phyloP scores from a whole-genome alignment of 1,140 invertebrate genomes.

The Drosophila kikkawai region DNA sequence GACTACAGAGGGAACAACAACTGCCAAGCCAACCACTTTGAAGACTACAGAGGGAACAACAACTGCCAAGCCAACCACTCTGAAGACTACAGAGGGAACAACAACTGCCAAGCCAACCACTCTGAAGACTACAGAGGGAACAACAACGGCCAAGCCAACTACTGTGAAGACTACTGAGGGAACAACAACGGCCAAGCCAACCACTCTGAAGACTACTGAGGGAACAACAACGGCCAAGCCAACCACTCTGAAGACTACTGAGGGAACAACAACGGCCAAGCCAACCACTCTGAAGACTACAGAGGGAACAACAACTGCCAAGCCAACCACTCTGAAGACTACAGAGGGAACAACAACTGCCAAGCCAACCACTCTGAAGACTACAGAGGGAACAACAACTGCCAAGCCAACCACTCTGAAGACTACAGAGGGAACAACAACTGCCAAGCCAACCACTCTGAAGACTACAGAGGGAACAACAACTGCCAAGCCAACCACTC shows the following conservation, averaged over 20 bases:
- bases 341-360: slow-evolving; percentile 1
- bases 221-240: slow-evolving; percentile 7
- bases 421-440: not conserved
- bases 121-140: not conserved
- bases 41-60: slow-evolving; percentile 2
- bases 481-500: not conserved
- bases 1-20: not conserved
- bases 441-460: not conserved
- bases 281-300: slow-evolving; percentile 13
- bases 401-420: not conserved
- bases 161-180: slow-evolving; percentile 4
- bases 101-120: not conserved
- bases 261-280: slow-evolving; percentile 4
- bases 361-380: slow-evolving; percentile 6
- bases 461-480: slow-evolving; percentile 3
- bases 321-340: slow-evolving; percentile 5
- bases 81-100: not conserved
- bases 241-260: not conserved
- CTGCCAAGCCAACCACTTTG: slow-evolving; percentile 1
- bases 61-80: slow-evolving; percentile 5
- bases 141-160: not conserved
- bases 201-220: slow-evolving; percentile 16
- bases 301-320: not conserved
- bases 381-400: slow-evolving; percentile 14
- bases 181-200: not conserved